Conservation (phyloP, 2,113 vertebrate genomes). For the Delphinapterus leucas region DNA sequence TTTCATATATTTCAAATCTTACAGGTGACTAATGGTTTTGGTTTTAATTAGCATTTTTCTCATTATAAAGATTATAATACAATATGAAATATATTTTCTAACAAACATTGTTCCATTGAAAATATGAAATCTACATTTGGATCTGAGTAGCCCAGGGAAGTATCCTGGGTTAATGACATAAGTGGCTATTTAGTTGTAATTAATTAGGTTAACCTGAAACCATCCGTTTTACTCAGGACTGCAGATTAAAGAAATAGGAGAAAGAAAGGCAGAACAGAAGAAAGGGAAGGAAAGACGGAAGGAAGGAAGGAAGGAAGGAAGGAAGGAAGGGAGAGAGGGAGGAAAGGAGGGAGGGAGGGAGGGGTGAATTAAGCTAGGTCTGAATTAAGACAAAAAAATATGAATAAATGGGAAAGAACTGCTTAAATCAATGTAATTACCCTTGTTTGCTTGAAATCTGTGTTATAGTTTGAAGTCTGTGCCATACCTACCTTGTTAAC, state of each 20-base stretch:
- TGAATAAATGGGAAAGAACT: neutral
- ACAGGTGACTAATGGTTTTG: rapidly evolving
- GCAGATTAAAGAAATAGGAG: too few species aligned
- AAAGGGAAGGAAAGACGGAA: too few species aligned
- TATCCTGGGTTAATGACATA: neutral
- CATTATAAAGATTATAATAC: neutral
- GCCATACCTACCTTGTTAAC: neutral
- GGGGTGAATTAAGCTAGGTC: neutral
- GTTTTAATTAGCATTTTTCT: neutral
- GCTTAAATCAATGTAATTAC: neutral
- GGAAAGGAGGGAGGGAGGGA: neutral
- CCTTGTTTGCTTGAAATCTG: neutral
- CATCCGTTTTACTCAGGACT: neutral
- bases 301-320: neutral
- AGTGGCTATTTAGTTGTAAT: neutral
- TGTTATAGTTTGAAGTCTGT: neutral
- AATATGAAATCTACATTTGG: neutral
- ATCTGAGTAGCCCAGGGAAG: neutral
- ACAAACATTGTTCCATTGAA: neutral
- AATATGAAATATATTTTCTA: neutral
- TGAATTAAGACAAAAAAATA: neutral
- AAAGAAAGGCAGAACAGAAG: too few species aligned
- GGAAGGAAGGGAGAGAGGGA: rapidly evolving
- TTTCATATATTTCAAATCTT: neutral
- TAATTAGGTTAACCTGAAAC: neutral